Evolutionary conservation across 2,888 invertebrate species (phyloP), one percentile per base, ranked within the genome.

Genomic region (Ennomos fuscantarius): DNA sequence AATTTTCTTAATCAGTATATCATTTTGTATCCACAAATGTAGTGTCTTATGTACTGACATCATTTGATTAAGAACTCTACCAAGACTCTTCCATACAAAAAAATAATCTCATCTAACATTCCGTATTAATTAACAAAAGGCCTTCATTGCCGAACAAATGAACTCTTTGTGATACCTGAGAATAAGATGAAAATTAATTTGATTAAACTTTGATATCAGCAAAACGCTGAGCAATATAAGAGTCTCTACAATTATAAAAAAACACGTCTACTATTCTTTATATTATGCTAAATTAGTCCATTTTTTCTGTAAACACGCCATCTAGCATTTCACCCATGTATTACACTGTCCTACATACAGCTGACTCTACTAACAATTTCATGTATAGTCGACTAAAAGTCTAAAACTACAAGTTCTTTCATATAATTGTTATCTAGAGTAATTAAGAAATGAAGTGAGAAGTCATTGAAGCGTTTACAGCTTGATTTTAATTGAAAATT

Each of bases 261-360:
- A 56, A 45, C 54, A 62, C 57, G 52, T 60, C 62, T 42, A 49
- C 52, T 40, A 55, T 60, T 31, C 43, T 51, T 41, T 49, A 43
- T 13, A 39, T 52, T 31, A 39, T 52, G 15, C 15, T 40, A 13
- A 48, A 8, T 41, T 36, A 47, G 24, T 50, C 44, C 50, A 65
- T 66, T 39, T 36, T 54, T 46, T 1, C 8, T 35, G 31, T 52
- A 65, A 75, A 24, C 5, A 72, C 79, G 83, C 82, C 69, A 77
- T 78, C 83, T 82, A 67, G 69, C 62, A 77, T 63, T 15, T 48
- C 9, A 33, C 9, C 13, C 35, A 33, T 55, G 64, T 13, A 78
- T 63, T 65, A 74, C 46, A 55, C 47, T 12, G 24, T 35, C 9
- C 15, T 31, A 9, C 33, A 9, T 12, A 11, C 8, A 11, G 41